Evolutionary conservation across 2,888 invertebrate species (phyloP).

Genomic region (Cryptocephalus moraei): DNA sequence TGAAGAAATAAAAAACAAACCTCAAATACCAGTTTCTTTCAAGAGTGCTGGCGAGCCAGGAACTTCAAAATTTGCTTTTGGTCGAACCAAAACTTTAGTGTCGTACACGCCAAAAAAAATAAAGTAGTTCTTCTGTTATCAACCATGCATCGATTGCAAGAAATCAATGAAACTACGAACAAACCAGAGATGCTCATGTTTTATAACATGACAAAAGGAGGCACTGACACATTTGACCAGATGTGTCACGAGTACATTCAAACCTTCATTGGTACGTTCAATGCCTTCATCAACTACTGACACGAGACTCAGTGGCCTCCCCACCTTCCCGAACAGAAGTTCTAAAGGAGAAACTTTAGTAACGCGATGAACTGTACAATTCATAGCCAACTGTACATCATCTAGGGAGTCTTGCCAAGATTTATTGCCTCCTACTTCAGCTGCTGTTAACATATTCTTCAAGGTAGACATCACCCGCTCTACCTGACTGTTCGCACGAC

Average conservation of each 20-base stretch:
- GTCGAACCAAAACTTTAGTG: not conserved
- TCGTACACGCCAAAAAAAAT: not conserved
- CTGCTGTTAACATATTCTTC: not conserved
- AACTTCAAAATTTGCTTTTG: not conserved
- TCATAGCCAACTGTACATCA: not conserved
- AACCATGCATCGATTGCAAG: not conserved
- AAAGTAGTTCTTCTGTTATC: not conserved
- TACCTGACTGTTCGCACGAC: not conserved
- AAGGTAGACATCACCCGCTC: not conserved
- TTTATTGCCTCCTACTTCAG: not conserved
- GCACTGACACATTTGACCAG: conserved; percentile 8
- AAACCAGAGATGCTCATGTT: conserved; percentile 2
- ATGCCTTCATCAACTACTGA: no score
- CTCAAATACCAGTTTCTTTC: not conserved
- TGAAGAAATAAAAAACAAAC: not conserved
- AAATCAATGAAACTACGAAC: not conserved
- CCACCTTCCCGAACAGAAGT: not conserved
- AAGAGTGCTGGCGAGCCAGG: not conserved
- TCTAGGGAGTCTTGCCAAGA: not conserved
- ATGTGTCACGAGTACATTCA: conserved; percentile 14
- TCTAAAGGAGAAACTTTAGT: not conserved
- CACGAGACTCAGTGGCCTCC: no score
- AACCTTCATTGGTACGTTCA: no score
- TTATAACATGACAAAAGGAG: conserved; percentile 9
- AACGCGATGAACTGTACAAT: not conserved